Percentiles rank a stretch among this genome's conserved stretches.
Evolutionary conservation across 2,797 vertebrate genomes (phyloP).

Genomic region (Enteromius afrohamiltoni): DNA sequence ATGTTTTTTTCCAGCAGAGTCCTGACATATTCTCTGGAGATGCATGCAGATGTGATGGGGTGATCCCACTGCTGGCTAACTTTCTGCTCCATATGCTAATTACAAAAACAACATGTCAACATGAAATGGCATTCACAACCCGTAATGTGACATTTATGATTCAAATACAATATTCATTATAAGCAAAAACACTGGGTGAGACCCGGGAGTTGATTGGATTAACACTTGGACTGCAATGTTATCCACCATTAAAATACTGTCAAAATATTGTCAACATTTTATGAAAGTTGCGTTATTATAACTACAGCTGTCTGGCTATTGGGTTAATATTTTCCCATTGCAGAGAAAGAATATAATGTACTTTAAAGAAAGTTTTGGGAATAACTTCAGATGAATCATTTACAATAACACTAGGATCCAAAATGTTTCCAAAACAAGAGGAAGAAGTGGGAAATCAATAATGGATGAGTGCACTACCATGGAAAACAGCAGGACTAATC

Average conservation of each 20-base stretch:
- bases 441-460: neutral
- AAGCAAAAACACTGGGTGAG: neutral
- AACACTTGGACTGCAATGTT: neutral
- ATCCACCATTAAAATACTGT: neutral
- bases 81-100: constrained; percentile 71
- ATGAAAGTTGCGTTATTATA: neutral
- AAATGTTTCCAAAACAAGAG: constrained; percentile 18
- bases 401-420: neutral
- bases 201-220: neutral
- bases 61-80: constrained; percentile 79
- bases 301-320: neutral
- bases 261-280: neutral
- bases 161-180: neutral
- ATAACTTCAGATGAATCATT: neutral
- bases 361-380: neutral
- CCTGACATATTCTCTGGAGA: constrained; percentile 68
- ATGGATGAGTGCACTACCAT: neutral
- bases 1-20: constrained; percentile 70
- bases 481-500: neutral
- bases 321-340: neutral
- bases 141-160: neutral
- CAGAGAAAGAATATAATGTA: neutral
- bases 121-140: neutral
- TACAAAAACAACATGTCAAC: constrained; percentile 13
- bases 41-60: constrained; percentile 62